These are phyloP conservation scores for Aplodontia rufa DNA, from an alignment of 2,113 vertebrate species.

Conservation along the genomic window DNA sequence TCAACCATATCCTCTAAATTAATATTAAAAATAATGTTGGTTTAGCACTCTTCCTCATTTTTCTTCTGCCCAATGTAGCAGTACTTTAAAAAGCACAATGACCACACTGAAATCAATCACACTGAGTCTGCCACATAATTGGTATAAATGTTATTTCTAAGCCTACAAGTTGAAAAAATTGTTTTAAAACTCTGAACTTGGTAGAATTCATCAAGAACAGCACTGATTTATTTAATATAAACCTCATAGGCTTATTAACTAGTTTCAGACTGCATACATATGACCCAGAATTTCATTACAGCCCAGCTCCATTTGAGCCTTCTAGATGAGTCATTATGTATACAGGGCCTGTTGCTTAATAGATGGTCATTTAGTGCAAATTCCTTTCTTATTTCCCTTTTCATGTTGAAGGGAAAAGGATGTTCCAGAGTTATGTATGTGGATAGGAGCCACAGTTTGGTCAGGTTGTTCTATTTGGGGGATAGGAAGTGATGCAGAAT, in stretches of 20 bases:
- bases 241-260: conserved; percentile 17
- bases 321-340: background rate
- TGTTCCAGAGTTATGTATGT: background rate
- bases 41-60: conserved; percentile 43
- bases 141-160: conserved; percentile 61
- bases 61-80: conserved; percentile 47
- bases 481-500: background rate
- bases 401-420: background rate
- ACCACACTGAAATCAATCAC: conserved; percentile 49
- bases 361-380: background rate
- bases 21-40: conserved; percentile 63
- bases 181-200: conserved; percentile 36
- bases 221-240: conserved; percentile 48
- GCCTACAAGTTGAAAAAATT: conserved; percentile 52
- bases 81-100: conserved; percentile 53
- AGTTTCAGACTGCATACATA: conserved; percentile 17
- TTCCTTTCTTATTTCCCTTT: background rate
- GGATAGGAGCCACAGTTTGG: background rate
- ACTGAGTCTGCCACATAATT: conserved; percentile 22
- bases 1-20: conserved; percentile 31
- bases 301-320: background rate
- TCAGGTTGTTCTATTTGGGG: background rate
- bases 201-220: conserved; percentile 51
- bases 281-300: conserved; percentile 1
- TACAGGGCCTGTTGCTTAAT: background rate